Evolutionary conservation across 2,113 vertebrate species (phyloP).

Genomic region (Peromyscus leucopus): DNA sequence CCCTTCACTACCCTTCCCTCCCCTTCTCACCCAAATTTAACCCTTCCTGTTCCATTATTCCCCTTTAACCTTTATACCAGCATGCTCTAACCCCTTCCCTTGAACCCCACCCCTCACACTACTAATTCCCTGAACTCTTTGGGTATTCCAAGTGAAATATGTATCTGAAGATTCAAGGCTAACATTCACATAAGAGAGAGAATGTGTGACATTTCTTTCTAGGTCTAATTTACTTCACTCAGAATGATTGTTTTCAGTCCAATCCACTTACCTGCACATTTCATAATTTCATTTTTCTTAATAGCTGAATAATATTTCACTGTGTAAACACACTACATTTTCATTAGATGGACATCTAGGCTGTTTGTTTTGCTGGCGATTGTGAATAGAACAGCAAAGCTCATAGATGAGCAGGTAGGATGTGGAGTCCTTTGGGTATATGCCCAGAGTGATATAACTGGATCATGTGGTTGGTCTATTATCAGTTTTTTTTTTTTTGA

Average conservation of each 20-base stretch:
- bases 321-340: not conserved
- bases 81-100: not conserved
- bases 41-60: not conserved
- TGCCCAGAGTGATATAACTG: not conserved
- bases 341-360: not conserved
- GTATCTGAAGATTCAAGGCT: not conserved
- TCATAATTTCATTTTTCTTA: not conserved
- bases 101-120: not conserved
- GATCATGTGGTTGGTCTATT: not conserved
- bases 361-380: not conserved
- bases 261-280: not conserved
- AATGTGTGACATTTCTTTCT: not conserved
- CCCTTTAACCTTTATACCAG: not conserved
- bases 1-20: not conserved
- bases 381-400: not conserved
- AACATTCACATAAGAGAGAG: not conserved
- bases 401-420: not conserved
- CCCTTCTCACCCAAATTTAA: not conserved
- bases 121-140: not conserved
- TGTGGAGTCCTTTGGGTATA: not conserved
- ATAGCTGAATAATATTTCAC: not conserved
- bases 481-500: not conserved
- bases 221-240: not conserved
- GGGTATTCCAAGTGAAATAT: not conserved
- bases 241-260: not conserved